Percentiles rank a stretch among this genome's conserved stretches.
phyloP scores from a whole-genome alignment of 2,888 invertebrate genomes.

The Charanyca ferruginea region DNA sequence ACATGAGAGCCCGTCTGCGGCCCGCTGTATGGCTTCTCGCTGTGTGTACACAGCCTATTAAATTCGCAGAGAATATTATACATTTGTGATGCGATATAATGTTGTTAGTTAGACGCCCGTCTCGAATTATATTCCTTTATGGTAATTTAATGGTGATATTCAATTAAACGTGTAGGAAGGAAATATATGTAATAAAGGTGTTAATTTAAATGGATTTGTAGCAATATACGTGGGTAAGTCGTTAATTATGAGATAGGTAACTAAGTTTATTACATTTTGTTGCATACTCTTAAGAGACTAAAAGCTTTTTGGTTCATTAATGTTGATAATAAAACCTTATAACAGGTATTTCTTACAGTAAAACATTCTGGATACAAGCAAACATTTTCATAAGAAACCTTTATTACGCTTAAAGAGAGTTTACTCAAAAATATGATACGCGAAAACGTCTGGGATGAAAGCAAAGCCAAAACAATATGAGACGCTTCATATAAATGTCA shows the following conservation, averaged over 20 bases:
- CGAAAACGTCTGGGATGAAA: conserved; percentile 38
- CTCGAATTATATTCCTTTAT: conserved; percentile 49
- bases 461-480: conserved; percentile 60
- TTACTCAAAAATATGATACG: conserved; percentile 50
- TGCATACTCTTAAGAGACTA: too few relatives aligned
- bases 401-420: conserved; percentile 33
- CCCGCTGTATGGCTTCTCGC: conserved; percentile 70
- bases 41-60: conserved; percentile 70
- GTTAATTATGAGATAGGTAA: not conserved
- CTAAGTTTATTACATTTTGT: too few relatives aligned
- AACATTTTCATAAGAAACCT: conserved; percentile 43
- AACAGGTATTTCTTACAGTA: not conserved
- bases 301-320: too few relatives aligned
- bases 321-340: too few relatives aligned
- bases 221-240: conserved; percentile 1
- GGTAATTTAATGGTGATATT: conserved; percentile 55
- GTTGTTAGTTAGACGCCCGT: conserved; percentile 30
- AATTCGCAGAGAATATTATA: conserved; percentile 72
- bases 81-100: conserved; percentile 40
- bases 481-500: conserved; percentile 67
- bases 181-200: conserved; percentile 22
- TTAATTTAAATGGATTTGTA: conserved; percentile 36
- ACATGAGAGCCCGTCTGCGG: conserved; percentile 66
- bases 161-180: conserved; percentile 37
- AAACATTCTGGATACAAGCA: not conserved